Evolutionary conservation across 1,140 invertebrate genomes (phyloP), one percentile per base, ranked within the genome.

Genomic region (Zaprionus kolodkinae): DNA sequence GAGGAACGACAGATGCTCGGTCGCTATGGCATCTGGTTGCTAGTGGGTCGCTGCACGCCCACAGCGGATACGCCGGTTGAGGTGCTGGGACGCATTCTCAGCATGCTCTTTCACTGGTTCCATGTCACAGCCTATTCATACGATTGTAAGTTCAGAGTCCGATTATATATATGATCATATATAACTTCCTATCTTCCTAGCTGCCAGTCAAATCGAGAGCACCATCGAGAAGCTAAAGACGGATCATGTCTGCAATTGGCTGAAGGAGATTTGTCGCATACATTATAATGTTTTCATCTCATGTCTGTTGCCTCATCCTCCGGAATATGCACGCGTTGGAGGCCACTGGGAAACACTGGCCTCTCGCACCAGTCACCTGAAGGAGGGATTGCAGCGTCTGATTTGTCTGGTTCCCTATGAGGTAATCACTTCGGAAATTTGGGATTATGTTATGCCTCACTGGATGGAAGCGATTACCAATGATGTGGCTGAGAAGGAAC

Each of bases 81-180:
- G 93, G 96, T 98, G 36, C 94, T 99, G 38, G 98, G 98, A 17
- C 94, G 98, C 79, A 94, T 99, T 77, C 94, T 99, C 30, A 97
- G 97, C 63, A 98, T 99, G 95, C 94, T 99, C 63, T 99, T 99
- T 94, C 98, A 99, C 93, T 99, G 99, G 99, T 99, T 99, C 94
- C 97, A 99, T 94, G 96, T 98, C 71, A 99, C 98, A 36, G 97
- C 98, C 9, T 98, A 98, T 93, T 96, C 98, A 15, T 98, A 98
- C 91, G 97, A 99, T 94, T 98, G 98, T 98, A 92, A 77, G 60
- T 15, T 5, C 27, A 45, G 40, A 15, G n/a, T n/a, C n/a, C n/a
- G n/a, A n/a, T n/a, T n/a, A n/a, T 43, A 6, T n/a, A 15, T 6
- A 43, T 15, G 6, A 43, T 43, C n/a, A 2, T 9, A 3, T 15